Base-by-base conservation (phyloP, 2,888 invertebrate genomes). In the Dasypolia templi region DNA sequence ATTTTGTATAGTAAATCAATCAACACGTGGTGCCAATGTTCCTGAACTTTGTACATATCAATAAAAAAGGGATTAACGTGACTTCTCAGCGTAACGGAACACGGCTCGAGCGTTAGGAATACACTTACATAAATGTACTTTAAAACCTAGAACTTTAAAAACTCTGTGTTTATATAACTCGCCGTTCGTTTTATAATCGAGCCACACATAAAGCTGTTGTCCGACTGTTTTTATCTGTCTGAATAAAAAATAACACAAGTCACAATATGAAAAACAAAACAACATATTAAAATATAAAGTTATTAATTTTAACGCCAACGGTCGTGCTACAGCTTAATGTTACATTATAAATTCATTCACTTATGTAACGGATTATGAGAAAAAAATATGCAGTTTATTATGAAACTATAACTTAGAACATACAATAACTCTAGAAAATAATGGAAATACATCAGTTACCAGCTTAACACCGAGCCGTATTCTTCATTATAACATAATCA, bases 401-500 rank as follows among this genome's bases (percentile, higher is more conserved):
- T 74, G 72, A 75, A 81, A 83, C 75, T 87, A 85, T 81, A 86
- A 85, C 85, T 86, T 82, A 82, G 76, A 85, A 76, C 39, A 17
- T 86, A 86, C 69, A 82, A 72, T 84, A 84, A 82, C 39, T 82
- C 87, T 86, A 86, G 68, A 81, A 39, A 70, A 84, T 87, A 86
- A 86, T 87, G 84, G 84, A 82, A 86, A 84, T 82, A 83, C 64
- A 87, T 83, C 79, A 79, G 81, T 84, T 75, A 82, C 72, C 44
- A 72, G 53, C 76, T n/a, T 87, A 86, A 87, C 87, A 84, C 84
- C 84, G 86, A 87, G 86, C 86, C 86, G 86, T 70, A 75, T 79
- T 71, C 75, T 62, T 81, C 74, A 77, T 74, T 67, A 82, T 68
- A 83, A 84, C 71, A 75, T 80, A 79, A 79, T 79, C 80, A 84